Conservation (phyloP, 2,797 vertebrate species). For the Clarias fuscus region DNA sequence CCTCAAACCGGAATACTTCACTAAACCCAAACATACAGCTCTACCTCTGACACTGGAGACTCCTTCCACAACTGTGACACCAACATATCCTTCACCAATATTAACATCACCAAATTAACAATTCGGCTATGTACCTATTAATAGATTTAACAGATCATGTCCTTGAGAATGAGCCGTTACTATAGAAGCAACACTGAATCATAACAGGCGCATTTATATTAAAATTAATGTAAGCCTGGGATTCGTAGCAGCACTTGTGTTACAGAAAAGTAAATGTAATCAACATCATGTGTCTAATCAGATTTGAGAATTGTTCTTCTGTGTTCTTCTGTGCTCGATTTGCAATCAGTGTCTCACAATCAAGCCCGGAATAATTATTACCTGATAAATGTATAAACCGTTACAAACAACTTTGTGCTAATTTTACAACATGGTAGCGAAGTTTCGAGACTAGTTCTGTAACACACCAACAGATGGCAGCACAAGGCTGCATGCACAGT, state of each 20-base stretch:
- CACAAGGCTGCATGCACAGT: too few species aligned
- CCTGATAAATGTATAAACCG: background rate
- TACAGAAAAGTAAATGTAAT: background rate
- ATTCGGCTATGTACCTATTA: background rate
- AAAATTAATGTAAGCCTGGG: background rate
- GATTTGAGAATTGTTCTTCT: background rate
- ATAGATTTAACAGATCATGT: background rate
- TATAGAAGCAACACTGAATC: background rate
- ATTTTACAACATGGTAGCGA: too few species aligned
- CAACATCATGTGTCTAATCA: background rate
- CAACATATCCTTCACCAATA: background rate
- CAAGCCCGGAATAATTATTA: background rate
- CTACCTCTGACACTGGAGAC: background rate
- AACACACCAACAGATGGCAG: too few species aligned
- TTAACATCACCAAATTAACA: background rate
- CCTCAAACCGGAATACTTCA: too few species aligned
- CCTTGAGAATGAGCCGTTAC: background rate
- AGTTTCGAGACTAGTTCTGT: too few species aligned
- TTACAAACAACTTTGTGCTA: background rate
- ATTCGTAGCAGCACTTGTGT: background rate
- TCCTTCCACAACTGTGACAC: background rate
- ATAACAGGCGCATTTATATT: too few species aligned
- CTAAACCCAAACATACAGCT: background rate
- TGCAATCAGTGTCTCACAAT: background rate
- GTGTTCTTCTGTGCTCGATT: background rate